Conservation (phyloP, 2,113 vertebrate genomes). For the Labeo rohita region DNA sequence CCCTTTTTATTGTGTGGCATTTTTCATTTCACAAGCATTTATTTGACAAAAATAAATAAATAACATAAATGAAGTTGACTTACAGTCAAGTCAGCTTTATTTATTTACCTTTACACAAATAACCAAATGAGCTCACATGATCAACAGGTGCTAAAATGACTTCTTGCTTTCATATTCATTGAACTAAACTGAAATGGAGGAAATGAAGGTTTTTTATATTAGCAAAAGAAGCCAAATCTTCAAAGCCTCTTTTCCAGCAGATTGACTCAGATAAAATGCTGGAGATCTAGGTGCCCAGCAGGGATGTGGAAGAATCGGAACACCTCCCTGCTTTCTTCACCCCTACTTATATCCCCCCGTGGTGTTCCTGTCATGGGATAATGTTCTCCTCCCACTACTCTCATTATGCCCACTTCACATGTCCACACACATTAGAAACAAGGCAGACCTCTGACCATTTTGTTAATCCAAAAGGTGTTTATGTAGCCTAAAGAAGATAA, state of each 20-base stretch:
- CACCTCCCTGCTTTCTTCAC: not conserved
- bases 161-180: conserved; percentile 48
- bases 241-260: conserved; percentile 48
- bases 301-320: conserved; percentile 30
- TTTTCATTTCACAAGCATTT: conserved; percentile 37
- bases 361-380: conserved; percentile 50
- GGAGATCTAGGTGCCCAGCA: conserved; percentile 42
- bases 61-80: not conserved
- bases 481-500: not conserved
- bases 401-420: conserved; percentile 30
- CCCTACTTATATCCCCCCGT: conserved; percentile 28
- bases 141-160: conserved; percentile 19
- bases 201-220: conserved; percentile 39
- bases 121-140: not conserved
- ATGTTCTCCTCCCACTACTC: conserved; percentile 21
- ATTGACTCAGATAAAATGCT: conserved; percentile 41
- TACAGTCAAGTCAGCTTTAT: not conserved
- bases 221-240: conserved; percentile 39
- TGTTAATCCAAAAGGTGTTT: conserved; percentile 20
- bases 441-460: conserved; percentile 23
- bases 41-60: not conserved
- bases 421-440: conserved; percentile 39
- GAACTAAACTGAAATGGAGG: conserved; percentile 47
- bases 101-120: conserved; percentile 10
- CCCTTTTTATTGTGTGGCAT: not conserved